A percentile compares a stretch with the other conserved stretches of the same genome.
Conservation (phyloP, 2,797 vertebrate species). For the Sebastes oblongus region DNA sequence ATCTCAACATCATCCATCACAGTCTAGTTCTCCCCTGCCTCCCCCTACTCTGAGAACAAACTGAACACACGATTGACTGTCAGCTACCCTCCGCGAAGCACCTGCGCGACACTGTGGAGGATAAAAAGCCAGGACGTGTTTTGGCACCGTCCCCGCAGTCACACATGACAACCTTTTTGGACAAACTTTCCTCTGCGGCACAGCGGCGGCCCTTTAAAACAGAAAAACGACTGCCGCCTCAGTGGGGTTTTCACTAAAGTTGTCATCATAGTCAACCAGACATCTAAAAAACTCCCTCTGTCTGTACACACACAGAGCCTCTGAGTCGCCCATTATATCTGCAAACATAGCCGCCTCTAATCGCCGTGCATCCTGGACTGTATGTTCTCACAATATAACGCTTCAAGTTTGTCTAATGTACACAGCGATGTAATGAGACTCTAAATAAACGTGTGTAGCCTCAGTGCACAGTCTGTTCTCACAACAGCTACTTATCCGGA, state of each 20-base stretch:
- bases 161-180: slow-evolving; percentile 38
- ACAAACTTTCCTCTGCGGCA: slow-evolving; percentile 32
- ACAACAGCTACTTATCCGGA: background rate
- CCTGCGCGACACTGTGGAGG: slow-evolving; percentile 34
- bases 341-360: slow-evolving; percentile 19
- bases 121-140: slow-evolving; percentile 35
- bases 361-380: slow-evolving; percentile 2
- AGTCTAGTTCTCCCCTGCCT: slow-evolving; percentile 50
- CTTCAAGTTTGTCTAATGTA: background rate
- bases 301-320: background rate
- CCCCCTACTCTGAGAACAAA: slow-evolving; percentile 29
- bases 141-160: slow-evolving; percentile 23
- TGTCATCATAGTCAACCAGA: slow-evolving; percentile 36
- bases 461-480: slow-evolving; percentile 3
- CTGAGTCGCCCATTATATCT: background rate
- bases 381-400: background rate
- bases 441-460: slow-evolving; percentile 5
- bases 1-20: slow-evolving; percentile 67
- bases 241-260: slow-evolving; percentile 24
- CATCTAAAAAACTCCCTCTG: slow-evolving; percentile 23
- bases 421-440: background rate
- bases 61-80: slow-evolving; percentile 70
- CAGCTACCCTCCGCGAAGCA: slow-evolving; percentile 55
- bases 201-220: slow-evolving; percentile 45
- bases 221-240: slow-evolving; percentile 31